phyloP scores from a whole-genome alignment of 2,888 invertebrate species.

The Coleophora deauratella region DNA sequence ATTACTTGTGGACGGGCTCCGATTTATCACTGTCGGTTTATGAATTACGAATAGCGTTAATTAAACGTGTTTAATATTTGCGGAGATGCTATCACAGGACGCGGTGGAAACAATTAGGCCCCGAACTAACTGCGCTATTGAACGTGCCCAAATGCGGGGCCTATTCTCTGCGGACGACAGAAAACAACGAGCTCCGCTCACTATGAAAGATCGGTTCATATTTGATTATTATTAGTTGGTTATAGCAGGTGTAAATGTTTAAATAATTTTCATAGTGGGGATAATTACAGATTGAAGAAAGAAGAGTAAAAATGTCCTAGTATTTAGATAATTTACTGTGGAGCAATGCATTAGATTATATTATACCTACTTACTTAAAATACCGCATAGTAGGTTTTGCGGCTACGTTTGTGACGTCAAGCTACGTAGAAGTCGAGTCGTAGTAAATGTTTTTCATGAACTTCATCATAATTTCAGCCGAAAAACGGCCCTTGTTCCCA shows the following conservation, averaged over 20 bases:
- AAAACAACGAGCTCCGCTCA: constrained; percentile 14
- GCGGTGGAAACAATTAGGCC: constrained; percentile 42
- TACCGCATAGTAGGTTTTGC: no score
- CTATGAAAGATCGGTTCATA: constrained; percentile 12
- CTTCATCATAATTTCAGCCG: no score
- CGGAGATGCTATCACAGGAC: constrained; percentile 16
- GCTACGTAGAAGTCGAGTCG: no score
- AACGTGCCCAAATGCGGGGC: constrained; percentile 26
- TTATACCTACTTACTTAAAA: no score
- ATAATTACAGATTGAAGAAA: background rate
- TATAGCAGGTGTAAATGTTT: constrained; percentile 9
- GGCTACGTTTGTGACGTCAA: no score
- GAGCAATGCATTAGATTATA: no score
- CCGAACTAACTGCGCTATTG: constrained; percentile 41
- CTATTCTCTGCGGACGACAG: constrained; percentile 31
- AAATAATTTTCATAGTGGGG: constrained; percentile 12
- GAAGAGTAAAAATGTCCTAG: no score
- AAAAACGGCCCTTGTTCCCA: no score
- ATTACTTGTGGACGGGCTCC: constrained; percentile 61
- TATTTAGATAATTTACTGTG: no score
- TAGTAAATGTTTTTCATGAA: no score
- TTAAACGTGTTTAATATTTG: constrained; percentile 69
- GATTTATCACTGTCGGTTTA: constrained; percentile 73
- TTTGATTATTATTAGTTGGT: constrained; percentile 12
- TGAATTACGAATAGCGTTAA: constrained; percentile 68